Evolutionary conservation across 2,888 invertebrate species (phyloP).

Genomic region (Drosophila leonis): DNA sequence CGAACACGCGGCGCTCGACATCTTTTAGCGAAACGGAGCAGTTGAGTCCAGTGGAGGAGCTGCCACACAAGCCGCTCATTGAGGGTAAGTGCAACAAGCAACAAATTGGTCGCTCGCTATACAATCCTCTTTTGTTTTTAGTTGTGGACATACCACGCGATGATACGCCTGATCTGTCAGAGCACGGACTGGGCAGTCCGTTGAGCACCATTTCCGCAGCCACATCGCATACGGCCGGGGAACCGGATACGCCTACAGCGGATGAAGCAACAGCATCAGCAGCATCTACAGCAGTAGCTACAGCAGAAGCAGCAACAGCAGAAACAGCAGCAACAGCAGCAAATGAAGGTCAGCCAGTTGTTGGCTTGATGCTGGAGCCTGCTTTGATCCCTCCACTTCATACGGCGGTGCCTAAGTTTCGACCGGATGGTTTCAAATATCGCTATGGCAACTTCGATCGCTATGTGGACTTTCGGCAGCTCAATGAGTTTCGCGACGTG

Average conservation of each 20-base stretch:
- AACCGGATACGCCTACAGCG: constrained; percentile 63
- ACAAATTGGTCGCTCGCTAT: not conserved
- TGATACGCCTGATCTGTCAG: constrained; percentile 81
- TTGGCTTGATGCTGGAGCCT: constrained; percentile 54
- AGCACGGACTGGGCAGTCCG: constrained; percentile 73
- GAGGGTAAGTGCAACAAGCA: constrained; percentile 66
- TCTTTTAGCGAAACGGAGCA: constrained; percentile 86
- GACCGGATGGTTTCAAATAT: constrained; percentile 92
- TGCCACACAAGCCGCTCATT: constrained; percentile 59
- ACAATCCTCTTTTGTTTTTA: not conserved
- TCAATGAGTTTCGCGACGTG: constrained; percentile 92
- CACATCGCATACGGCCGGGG: constrained; percentile 72
- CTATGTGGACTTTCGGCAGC: constrained; percentile 97
- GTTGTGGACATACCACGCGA: constrained; percentile 79
- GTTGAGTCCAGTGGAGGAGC: constrained; percentile 85
- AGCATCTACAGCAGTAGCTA: constrained; percentile 15
- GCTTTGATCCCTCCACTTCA: constrained; percentile 61
- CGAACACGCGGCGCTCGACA: constrained; percentile 84
- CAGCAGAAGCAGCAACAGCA: constrained; percentile 3
- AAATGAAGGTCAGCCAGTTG: constrained; percentile 1
- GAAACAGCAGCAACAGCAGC: constrained; percentile 7
- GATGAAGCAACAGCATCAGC: constrained; percentile 24
- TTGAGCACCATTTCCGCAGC: constrained; percentile 77
- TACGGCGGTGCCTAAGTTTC: constrained; percentile 86
- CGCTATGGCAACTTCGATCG: constrained; percentile 98